Evolutionary conservation across 2,113 vertebrate genomes (phyloP).

Genomic region (Hepsetus odoe): DNA sequence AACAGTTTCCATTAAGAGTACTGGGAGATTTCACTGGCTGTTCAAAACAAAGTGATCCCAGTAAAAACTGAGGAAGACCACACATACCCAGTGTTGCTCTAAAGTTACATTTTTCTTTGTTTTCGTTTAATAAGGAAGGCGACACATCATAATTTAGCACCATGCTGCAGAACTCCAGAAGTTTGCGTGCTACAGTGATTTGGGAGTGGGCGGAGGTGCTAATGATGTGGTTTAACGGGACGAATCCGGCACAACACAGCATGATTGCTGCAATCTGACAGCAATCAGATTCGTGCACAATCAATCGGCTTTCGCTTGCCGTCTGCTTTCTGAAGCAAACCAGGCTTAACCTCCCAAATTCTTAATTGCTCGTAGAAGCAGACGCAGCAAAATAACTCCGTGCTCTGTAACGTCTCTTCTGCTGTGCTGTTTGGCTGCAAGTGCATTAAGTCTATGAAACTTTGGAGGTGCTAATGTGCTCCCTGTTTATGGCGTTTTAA

Average conservation of each 20-base stretch:
- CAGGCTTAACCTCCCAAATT: neutral
- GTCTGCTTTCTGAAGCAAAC: slow-evolving; percentile 22
- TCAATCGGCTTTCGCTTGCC: neutral
- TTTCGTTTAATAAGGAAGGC: neutral
- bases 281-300: too few species aligned
- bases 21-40: too few species aligned
- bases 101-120: neutral
- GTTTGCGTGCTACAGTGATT: slow-evolving; percentile 9
- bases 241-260: neutral
- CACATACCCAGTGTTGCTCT: too few species aligned
- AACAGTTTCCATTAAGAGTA: too few species aligned
- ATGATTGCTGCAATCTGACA: slow-evolving; percentile 7
- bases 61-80: too few species aligned
- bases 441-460: neutral
- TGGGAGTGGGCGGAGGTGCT: slow-evolving; percentile 17
- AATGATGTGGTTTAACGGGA: slow-evolving; percentile 24
- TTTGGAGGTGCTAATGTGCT: neutral
- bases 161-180: neutral
- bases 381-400: slow-evolving; percentile 27
- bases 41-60: too few species aligned
- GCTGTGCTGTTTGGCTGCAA: slow-evolving; percentile 1
- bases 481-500: neutral
- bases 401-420: neutral
- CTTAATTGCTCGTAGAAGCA: slow-evolving; percentile 25
- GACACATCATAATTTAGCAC: slow-evolving; percentile 33